Conservation (phyloP, 2,888 invertebrate species). For the Pinctada fucata region DNA sequence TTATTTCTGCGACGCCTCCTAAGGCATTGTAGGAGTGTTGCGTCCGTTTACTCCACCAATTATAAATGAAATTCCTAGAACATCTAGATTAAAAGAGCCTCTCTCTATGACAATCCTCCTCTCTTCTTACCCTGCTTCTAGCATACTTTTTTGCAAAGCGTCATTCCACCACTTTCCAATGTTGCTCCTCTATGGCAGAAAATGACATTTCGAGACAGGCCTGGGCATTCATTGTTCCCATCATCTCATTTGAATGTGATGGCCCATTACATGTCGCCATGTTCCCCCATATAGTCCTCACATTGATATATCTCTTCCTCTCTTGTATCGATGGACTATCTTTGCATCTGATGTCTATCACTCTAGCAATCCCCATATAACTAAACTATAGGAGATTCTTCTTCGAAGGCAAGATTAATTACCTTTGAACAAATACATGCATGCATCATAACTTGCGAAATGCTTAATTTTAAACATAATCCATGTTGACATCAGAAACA, state of each 20-base stretch:
- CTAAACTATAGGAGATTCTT: too few relatives aligned
- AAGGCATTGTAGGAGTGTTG: slow-evolving; percentile 49
- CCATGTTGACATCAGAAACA: too few relatives aligned
- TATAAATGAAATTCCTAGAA: slow-evolving; percentile 45
- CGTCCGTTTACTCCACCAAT: slow-evolving; percentile 42
- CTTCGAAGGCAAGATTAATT: too few relatives aligned
- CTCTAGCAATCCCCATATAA: too few relatives aligned
- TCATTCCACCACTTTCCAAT: slow-evolving; percentile 24
- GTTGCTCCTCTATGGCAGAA: slow-evolving; percentile 11
- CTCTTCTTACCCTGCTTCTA: slow-evolving; percentile 31
- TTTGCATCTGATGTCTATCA: too few relatives aligned
- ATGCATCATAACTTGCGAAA: too few relatives aligned
- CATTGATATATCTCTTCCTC: slow-evolving; percentile 17
- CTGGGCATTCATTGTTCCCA: slow-evolving; percentile 7
- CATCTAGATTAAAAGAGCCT: slow-evolving; percentile 34
- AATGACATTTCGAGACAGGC: slow-evolving; percentile 11
- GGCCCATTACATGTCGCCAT: slow-evolving; percentile 23
- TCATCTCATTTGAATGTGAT: slow-evolving; percentile 14
- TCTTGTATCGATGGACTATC: too few relatives aligned
- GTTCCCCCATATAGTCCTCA: slow-evolving; percentile 20
- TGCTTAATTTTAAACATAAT: too few relatives aligned
- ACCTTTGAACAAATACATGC: too few relatives aligned
- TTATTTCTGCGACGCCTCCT: slow-evolving; percentile 45
- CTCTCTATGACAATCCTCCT: slow-evolving; percentile 34
- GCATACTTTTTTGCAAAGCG: slow-evolving; percentile 6